Evolutionary conservation across 2,888 invertebrate species (phyloP).

Genomic region (Mythimna impura): DNA sequence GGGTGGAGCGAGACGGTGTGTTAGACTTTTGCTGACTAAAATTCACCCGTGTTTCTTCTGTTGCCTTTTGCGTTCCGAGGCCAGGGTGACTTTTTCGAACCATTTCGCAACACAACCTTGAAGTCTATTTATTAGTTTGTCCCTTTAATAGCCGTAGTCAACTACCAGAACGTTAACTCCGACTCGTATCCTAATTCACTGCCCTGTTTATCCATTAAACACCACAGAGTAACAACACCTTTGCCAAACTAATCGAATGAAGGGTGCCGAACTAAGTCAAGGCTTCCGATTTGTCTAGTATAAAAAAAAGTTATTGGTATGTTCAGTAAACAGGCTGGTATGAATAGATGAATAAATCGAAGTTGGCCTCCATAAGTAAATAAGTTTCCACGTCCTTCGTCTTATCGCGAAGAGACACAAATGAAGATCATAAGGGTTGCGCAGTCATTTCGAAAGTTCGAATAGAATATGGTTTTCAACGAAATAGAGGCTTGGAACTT

Average conservation of each 20-base stretch:
- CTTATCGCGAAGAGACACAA: conserved; percentile 55
- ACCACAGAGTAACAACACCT: conserved; percentile 5
- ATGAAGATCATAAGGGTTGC: conserved; percentile 40
- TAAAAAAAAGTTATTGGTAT: conserved; percentile 43
- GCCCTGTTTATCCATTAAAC: conserved; percentile 20
- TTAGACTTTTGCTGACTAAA: no score
- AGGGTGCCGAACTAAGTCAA: conserved; percentile 9
- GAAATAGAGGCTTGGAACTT: conserved; percentile 46
- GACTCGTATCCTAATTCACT: conserved; percentile 16
- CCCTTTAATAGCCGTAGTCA: conserved; percentile 12
- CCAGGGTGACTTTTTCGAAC: no score
- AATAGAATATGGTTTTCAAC: conserved; percentile 42
- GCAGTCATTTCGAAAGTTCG: conserved; percentile 44
- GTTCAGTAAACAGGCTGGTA: conserved; percentile 24
- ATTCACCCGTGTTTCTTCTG: no score
- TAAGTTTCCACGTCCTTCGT: conserved; percentile 41
- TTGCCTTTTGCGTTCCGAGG: no score
- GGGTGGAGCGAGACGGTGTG: no score
- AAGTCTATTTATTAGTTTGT: conserved; percentile 21
- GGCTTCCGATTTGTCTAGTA: conserved; percentile 10
- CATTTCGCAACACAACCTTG: background rate
- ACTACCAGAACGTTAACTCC: background rate
- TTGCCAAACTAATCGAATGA: conserved; percentile 7
- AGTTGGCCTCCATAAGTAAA: conserved; percentile 45
- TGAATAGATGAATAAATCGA: conserved; percentile 55